phyloP scores from a whole-genome alignment of 2,888 invertebrate species.

The Epinotia ramella region DNA sequence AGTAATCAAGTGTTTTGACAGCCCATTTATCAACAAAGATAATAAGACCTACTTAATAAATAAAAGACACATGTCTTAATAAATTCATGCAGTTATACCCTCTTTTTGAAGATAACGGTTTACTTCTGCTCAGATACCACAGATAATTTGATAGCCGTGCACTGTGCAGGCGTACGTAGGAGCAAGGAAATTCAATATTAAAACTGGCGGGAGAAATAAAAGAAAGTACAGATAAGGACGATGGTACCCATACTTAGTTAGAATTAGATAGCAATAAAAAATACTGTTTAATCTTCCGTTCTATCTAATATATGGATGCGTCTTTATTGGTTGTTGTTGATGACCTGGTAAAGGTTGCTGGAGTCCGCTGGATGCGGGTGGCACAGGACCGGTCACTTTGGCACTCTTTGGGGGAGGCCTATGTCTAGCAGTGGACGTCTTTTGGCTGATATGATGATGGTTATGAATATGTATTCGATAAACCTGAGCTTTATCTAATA shows the following conservation, averaged over 20 bases:
- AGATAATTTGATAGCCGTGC: not conserved
- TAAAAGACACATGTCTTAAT: not conserved
- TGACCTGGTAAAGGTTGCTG: no score
- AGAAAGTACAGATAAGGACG: no score
- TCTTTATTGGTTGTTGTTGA: no score
- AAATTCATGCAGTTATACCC: not conserved
- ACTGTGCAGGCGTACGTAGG: constrained; percentile 9
- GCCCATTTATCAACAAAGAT: constrained; percentile 3
- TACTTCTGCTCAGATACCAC: not conserved
- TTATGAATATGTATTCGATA: not conserved
- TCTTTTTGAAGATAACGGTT: not conserved
- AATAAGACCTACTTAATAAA: constrained; percentile 1
- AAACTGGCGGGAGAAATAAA: not conserved
- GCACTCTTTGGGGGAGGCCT: no score
- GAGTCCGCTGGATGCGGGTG: no score
- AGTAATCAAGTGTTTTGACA: constrained; percentile 3
- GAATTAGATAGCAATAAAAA: no score
- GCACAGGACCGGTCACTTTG: no score
- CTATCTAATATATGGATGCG: no score
- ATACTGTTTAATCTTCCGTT: no score
- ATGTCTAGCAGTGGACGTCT: no score
- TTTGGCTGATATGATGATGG: no score
- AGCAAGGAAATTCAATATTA: not conserved
- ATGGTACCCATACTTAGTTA: no score
- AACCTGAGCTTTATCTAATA: not conserved